A percentile compares a stretch with the other conserved stretches of the same genome.
Evolutionary conservation across 2,888 invertebrate genomes (phyloP).

Genomic region (Drosophila subquinaria): DNA sequence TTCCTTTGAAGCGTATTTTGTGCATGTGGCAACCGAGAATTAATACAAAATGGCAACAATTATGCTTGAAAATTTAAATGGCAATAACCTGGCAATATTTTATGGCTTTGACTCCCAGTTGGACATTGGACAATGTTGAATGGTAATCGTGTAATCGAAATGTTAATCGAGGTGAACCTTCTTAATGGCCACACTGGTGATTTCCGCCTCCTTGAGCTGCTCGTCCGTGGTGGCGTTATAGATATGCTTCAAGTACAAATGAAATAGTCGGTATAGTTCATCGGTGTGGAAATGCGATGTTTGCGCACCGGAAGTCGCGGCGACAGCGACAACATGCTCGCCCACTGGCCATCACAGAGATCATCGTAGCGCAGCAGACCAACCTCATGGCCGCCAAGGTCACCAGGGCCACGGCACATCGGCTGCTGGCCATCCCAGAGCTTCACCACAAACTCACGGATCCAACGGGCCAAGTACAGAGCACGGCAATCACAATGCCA

Average conservation of each 20-base stretch:
- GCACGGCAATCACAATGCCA: slow-evolving; percentile 89
- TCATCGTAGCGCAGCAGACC: slow-evolving; percentile 88
- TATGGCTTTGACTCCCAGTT: slow-evolving; percentile 11
- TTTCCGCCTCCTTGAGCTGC: slow-evolving; percentile 72
- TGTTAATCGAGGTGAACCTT: slow-evolving; percentile 65
- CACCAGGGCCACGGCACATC: slow-evolving; percentile 87
- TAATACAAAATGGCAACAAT: slow-evolving; percentile 55
- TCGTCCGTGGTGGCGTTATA: slow-evolving; percentile 80
- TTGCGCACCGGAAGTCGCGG: slow-evolving; percentile 85
- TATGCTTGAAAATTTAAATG: slow-evolving; percentile 20
- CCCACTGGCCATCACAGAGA: slow-evolving; percentile 91
- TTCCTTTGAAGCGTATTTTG: slow-evolving; percentile 56
- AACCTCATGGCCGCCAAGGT: slow-evolving; percentile 86
- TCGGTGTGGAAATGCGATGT: slow-evolving; percentile 84
- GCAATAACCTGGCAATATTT: slow-evolving; percentile 8
- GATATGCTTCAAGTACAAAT: slow-evolving; percentile 84
- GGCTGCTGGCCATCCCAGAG: slow-evolving; percentile 87
- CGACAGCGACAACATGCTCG: slow-evolving; percentile 88
- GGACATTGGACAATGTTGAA: neutral
- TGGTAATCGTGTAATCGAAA: neutral
- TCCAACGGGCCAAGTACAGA: slow-evolving; percentile 88
- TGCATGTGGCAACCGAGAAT: slow-evolving; percentile 53
- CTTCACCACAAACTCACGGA: slow-evolving; percentile 86
- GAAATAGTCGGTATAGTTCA: slow-evolving; percentile 85
- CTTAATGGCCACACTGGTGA: slow-evolving; percentile 73